Conservation (phyloP, 2,888 invertebrate genomes). For the Malthinus seriepunctatus region DNA sequence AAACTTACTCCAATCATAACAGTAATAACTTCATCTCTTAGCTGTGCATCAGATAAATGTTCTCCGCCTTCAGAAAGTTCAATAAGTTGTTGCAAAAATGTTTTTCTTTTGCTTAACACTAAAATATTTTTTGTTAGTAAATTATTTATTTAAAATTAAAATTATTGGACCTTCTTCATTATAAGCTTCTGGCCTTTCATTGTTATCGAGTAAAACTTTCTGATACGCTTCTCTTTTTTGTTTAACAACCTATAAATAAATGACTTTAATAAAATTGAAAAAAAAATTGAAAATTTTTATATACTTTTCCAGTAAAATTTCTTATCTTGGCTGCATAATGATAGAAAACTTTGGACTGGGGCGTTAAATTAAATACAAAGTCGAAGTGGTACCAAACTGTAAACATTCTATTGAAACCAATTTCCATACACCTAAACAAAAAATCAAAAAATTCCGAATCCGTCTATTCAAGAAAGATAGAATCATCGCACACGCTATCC, state of each 20-base stretch:
- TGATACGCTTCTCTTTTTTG: constrained; percentile 4
- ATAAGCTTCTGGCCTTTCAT: constrained; percentile 47
- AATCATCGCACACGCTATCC: no score
- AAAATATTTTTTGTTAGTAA: no score
- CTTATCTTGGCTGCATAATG: neutral
- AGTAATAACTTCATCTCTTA: constrained; percentile 30
- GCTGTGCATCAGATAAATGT: constrained; percentile 21
- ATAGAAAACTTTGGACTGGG: neutral
- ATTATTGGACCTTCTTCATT: constrained; percentile 47
- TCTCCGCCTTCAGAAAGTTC: constrained; percentile 5
- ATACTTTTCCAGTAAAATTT: neutral
- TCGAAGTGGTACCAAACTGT: constrained; percentile 7
- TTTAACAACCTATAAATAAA: neutral
- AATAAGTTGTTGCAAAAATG: constrained; percentile 57
- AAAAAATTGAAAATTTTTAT: neutral
- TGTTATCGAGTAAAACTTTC: neutral
- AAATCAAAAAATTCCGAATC: no score
- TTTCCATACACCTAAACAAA: constrained; percentile 11
- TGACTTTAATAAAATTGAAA: neutral
- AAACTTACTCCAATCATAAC: constrained; percentile 27
- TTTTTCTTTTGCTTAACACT: constrained; percentile 42
- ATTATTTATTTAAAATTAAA: neutral
- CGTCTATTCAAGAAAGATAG: no score
- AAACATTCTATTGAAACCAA: constrained; percentile 8
- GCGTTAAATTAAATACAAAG: constrained; percentile 7